phyloP scores from a whole-genome alignment of 2,797 vertebrate genomes.

The Choloepus didactylus region DNA sequence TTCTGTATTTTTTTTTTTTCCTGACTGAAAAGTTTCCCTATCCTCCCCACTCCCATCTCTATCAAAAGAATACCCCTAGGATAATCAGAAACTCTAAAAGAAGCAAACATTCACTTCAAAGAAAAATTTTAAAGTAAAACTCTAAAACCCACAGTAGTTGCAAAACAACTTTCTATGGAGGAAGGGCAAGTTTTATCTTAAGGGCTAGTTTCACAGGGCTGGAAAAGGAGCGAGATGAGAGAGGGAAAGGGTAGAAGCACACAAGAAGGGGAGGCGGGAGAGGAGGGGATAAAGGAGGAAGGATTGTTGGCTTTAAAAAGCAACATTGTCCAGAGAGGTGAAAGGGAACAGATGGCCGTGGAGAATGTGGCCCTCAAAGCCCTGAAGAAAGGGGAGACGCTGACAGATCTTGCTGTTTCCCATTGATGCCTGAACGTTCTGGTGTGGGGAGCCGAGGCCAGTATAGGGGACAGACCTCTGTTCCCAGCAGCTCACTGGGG shows the following conservation, averaged over 20 bases:
- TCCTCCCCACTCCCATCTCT: background rate
- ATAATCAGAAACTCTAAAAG: slow-evolving; percentile 64
- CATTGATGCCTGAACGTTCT: slow-evolving; percentile 88
- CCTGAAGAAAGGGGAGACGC: slow-evolving; percentile 88
- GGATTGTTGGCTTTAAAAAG: slow-evolving; percentile 89
- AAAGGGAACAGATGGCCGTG: slow-evolving; percentile 92
- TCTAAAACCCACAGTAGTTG: slow-evolving; percentile 34
- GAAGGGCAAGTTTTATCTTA: slow-evolving; percentile 43
- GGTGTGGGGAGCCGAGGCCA: slow-evolving; percentile 87
- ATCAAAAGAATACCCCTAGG: slow-evolving; percentile 51
- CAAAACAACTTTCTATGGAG: slow-evolving; percentile 63
- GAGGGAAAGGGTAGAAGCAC: slow-evolving; percentile 57
- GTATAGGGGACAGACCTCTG: slow-evolving; percentile 86
- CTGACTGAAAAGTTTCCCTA: slow-evolving; percentile 39
- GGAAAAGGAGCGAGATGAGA: slow-evolving; percentile 67
- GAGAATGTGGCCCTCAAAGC: slow-evolving; percentile 90
- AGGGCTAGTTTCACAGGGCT: slow-evolving; percentile 62
- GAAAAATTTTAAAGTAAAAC: slow-evolving; percentile 49
- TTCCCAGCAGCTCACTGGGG: slow-evolving; percentile 87
- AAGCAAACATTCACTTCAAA: slow-evolving; percentile 58
- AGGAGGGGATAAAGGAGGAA: slow-evolving; percentile 85
- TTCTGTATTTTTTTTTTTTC: slow-evolving; percentile 65
- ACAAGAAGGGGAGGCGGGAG: slow-evolving; percentile 59
- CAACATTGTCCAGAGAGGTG: slow-evolving; percentile 92
- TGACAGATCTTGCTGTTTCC: slow-evolving; percentile 91